These are phyloP conservation scores for Lepidurus packardi DNA, from an alignment of 1,140 invertebrate genomes.

Conservation along the genomic window DNA sequence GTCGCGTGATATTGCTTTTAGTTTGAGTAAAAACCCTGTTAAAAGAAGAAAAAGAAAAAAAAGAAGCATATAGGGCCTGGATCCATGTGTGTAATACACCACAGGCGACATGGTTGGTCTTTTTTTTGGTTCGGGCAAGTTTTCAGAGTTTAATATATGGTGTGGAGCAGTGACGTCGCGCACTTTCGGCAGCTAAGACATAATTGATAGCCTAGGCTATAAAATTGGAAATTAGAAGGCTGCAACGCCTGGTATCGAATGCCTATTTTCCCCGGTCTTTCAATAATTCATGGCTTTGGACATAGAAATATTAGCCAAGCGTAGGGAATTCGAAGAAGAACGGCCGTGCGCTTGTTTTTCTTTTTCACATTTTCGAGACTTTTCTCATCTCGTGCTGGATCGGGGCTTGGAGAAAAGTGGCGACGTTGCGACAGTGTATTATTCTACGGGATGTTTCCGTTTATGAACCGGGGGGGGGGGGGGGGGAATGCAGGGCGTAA, in stretches of 20 bases:
- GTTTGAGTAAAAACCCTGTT: background rate
- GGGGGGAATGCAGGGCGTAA: background rate
- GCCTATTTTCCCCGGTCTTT: slow-evolving; percentile 9
- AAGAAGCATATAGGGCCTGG: background rate
- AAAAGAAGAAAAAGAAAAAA: background rate
- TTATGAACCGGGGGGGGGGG: background rate
- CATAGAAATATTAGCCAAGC: background rate
- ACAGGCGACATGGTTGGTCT: background rate
- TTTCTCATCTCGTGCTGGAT: background rate
- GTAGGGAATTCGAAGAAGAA: background rate
- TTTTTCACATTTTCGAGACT: background rate
- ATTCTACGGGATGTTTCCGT: background rate
- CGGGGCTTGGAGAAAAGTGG: background rate
- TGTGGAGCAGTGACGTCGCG: slow-evolving; percentile 4
- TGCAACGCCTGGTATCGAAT: slow-evolving; percentile 21
- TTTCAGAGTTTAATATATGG: slow-evolving; percentile 22
- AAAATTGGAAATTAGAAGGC: slow-evolving; percentile 22
- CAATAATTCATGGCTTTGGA: slow-evolving; percentile 18
- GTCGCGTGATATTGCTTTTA: slow-evolving; percentile 10
- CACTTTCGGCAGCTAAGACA: slow-evolving; percentile 17
- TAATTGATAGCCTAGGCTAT: slow-evolving; percentile 13
- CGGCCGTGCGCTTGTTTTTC: background rate
- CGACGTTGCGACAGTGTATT: background rate
- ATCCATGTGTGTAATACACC: background rate
- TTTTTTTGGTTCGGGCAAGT: background rate